Percentiles rank a stretch among this genome's conserved stretches.
phyloP scores from a whole-genome alignment of 2,888 invertebrate species.

The Melangyna quadrimaculata region DNA sequence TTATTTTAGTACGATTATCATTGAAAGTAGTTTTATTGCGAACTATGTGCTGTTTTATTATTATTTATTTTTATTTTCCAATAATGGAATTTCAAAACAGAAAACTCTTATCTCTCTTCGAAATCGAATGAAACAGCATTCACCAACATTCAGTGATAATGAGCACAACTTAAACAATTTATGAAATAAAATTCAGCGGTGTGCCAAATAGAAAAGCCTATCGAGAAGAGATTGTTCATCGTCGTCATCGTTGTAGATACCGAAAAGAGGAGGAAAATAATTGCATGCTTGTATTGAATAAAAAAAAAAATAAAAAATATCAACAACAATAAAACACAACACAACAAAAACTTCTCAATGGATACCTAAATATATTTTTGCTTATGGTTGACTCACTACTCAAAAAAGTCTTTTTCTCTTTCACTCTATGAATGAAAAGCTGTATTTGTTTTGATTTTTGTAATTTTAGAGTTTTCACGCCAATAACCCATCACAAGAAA shows the following conservation, averaged over 20 bases:
- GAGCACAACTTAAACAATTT: slow-evolving; percentile 4
- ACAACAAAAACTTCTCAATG: slow-evolving; percentile 58
- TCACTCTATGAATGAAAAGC: slow-evolving; percentile 68
- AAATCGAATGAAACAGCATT: slow-evolving; percentile 12
- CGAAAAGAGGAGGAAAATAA: slow-evolving; percentile 2
- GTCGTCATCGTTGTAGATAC: neutral
- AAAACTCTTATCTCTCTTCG: neutral
- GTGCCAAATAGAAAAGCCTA: neutral
- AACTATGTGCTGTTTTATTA: neutral
- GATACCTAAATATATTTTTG: slow-evolving; percentile 50
- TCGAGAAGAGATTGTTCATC: neutral
- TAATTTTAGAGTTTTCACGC: slow-evolving; percentile 63
- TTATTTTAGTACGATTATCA: neutral
- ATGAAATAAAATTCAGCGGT: slow-evolving; percentile 10
- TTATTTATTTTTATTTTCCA: neutral
- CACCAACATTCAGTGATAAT: slow-evolving; percentile 27
- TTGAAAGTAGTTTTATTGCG: neutral
- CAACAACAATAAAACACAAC: slow-evolving; percentile 12
- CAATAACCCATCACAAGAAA: neutral
- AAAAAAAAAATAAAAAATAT: slow-evolving; percentile 8
- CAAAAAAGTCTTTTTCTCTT: slow-evolving; percentile 40
- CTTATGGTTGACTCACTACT: slow-evolving; percentile 35
- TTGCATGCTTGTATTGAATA: slow-evolving; percentile 12
- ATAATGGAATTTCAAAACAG: neutral
- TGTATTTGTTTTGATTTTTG: slow-evolving; percentile 65